Percentiles rank a stretch among this genome's conserved stretches.
Conservation (phyloP, 2,797 vertebrate species). For the Scleropages formosus region DNA sequence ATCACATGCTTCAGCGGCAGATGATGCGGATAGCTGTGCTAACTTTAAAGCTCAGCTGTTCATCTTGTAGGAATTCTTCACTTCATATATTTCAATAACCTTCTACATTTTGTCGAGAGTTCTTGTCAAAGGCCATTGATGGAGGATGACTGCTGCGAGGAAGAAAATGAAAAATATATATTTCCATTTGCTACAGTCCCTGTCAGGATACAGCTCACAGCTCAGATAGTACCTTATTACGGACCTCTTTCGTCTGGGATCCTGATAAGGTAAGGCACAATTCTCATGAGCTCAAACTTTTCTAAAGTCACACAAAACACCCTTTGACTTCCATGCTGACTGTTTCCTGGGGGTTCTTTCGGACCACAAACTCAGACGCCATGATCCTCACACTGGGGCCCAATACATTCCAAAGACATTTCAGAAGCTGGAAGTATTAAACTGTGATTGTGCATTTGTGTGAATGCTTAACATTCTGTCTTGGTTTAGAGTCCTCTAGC, state of each 20-base stretch:
- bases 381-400: too few species aligned
- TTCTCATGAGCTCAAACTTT: not conserved
- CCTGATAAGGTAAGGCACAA: constrained; percentile 1
- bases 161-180: constrained; percentile 8
- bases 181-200: constrained; percentile 26
- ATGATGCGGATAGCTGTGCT: not conserved
- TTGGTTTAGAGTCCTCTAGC: too few species aligned
- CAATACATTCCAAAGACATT: too few species aligned
- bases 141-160: constrained; percentile 42
- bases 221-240: constrained; percentile 42
- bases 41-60: not conserved
- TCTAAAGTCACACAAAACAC: too few species aligned
- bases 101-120: constrained; percentile 37
- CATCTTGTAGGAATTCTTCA: not conserved
- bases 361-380: too few species aligned
- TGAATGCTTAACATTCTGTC: too few species aligned
- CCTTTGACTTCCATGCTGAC: not conserved
- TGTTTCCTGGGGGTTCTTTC: not conserved
- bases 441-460: too few species aligned
- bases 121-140: constrained; percentile 53
- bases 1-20: not conserved
- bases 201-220: constrained; percentile 46
- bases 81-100: constrained; percentile 49
- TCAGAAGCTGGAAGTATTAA: too few species aligned
- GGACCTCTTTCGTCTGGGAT: constrained; percentile 20